Conservation (phyloP, 2,113 vertebrate genomes). For the Chloebia gouldiae region DNA sequence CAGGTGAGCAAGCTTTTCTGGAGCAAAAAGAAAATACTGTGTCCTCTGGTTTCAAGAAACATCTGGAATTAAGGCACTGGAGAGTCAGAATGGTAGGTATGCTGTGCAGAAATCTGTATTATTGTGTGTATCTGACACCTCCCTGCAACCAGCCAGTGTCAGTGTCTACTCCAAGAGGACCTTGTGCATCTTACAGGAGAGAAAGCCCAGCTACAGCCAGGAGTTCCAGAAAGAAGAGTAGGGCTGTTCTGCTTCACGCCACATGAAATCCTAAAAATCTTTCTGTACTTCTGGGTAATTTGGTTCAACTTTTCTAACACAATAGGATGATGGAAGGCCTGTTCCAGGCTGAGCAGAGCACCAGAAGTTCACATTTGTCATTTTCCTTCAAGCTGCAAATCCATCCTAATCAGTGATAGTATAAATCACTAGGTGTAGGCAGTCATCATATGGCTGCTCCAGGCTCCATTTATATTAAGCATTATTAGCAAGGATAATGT, state of each 20-base stretch:
- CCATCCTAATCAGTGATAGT: neutral
- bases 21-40: neutral
- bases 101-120: neutral
- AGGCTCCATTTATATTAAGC: neutral
- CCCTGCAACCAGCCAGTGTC: neutral
- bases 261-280: neutral
- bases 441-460: neutral
- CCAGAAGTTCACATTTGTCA: neutral
- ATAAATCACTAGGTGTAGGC: neutral
- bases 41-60: neutral
- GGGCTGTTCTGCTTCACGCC: neutral
- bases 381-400: neutral
- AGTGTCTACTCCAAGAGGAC: neutral
- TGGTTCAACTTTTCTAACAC: neutral
- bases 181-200: neutral
- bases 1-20: neutral
- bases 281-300: neutral
- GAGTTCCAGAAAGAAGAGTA: neutral
- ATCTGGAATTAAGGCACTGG: neutral
- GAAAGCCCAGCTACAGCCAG: neutral
- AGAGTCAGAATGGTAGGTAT: neutral
- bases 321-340: neutral
- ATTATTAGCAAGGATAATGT: neutral
- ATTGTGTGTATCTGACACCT: neutral
- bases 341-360: neutral